Evolutionary conservation across 1,140 invertebrate species (phyloP), one percentile per base, ranked within the genome.

Genomic region (Nephila pilipes): DNA sequence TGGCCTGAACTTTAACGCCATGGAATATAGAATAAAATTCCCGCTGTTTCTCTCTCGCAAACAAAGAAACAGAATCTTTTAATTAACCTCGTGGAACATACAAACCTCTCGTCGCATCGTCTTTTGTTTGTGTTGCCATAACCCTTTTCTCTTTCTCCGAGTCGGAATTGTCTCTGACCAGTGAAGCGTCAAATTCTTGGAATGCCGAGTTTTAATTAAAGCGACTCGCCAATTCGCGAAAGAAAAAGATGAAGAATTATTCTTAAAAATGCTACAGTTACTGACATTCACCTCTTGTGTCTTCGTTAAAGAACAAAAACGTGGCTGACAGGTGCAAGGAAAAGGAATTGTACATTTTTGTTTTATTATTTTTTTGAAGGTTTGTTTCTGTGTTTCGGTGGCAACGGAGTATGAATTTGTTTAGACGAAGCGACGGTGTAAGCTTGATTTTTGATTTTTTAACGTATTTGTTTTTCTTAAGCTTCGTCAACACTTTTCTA

Each of bases 151-250:
- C 46, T 81, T 20, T 81, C 32, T 75, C 38, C 29, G 46, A 46
- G 46, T 20, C 22, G n/a, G 36, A 32, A 63, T 87, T 87, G 85
- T 69, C 25, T 87, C 38, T 87, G 36, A 25, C 60, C 85, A 88
- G 85, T 32, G 18, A 69, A 88, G 85, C 85, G 85, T 88, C 60
- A 38, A 69, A 87, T 88, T 87, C 60, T 60, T 10, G 29, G 38
- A 54, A 87, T 69, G 60, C 63, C 85, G 38, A 36, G 58, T 81
- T 81, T 81, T 81, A 81, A 81, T 81, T 81, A 81, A 81, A 81
- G 38, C 69, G 32, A 75, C 69, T 75, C 69, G 16, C 38, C 80
- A 54, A n/a, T 54, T 55, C 36, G n/a, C 38, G 38, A 55, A 54
- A 81, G 38, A 81, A 32, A 32, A 29, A 75, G 69, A 32, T 20